Conservation (phyloP, 2,888 invertebrate genomes). For the Microplitis deprimator region DNA sequence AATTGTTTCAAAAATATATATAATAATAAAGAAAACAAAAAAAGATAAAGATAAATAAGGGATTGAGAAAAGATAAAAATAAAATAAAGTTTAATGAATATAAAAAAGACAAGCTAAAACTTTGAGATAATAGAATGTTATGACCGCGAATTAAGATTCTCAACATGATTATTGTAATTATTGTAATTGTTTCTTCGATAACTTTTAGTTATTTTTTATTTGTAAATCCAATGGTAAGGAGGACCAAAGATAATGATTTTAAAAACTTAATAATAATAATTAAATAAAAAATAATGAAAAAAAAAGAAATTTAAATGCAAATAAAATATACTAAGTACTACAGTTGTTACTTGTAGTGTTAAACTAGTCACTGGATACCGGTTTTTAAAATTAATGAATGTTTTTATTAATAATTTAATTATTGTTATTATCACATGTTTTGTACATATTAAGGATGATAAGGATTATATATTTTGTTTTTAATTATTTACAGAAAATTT, state of each 20-base stretch:
- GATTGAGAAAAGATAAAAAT: not conserved
- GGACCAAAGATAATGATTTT: constrained; percentile 51
- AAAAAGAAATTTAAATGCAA: not conserved
- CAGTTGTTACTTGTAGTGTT: too few relatives aligned
- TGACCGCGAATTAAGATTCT: not conserved
- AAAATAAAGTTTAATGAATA: not conserved
- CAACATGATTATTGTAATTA: constrained; percentile 20
- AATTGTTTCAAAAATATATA: constrained; percentile 6
- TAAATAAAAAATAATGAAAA: not conserved
- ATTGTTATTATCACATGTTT: not conserved
- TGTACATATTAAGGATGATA: not conserved
- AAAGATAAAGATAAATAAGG: not conserved
- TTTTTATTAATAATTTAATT: not conserved
- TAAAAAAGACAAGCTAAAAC: constrained; percentile 7
- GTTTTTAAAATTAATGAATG: not conserved
- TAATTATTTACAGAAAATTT: too few relatives aligned
- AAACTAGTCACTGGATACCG: not conserved
- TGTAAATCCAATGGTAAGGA: constrained; percentile 48
- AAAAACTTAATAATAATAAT: not conserved
- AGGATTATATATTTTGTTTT: too few relatives aligned
- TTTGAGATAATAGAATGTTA: not conserved
- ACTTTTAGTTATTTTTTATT: constrained; percentile 43
- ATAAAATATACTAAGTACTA: too few relatives aligned
- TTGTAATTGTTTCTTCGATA: constrained; percentile 19
- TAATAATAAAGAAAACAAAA: not conserved